A percentile compares a stretch with the other conserved stretches of the same genome.
Evolutionary conservation across 1,140 invertebrate species (phyloP).

Genomic region (Drosophila sucinea): DNA sequence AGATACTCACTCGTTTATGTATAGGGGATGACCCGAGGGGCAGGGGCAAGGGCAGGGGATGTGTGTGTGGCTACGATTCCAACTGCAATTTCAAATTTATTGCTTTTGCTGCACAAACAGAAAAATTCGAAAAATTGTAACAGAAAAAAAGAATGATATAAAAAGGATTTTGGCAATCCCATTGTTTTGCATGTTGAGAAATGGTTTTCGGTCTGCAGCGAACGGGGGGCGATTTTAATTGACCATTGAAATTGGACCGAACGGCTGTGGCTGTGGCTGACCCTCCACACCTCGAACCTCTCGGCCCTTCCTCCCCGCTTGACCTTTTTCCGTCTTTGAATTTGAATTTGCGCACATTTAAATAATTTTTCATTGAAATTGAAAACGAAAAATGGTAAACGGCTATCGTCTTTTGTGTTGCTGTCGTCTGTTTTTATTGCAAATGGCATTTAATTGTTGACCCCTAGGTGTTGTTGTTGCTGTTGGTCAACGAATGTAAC

Average conservation of each 20-base stretch:
- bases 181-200: slow-evolving; percentile 77
- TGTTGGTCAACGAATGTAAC: slow-evolving; percentile 52
- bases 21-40: slow-evolving; percentile 65
- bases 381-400: slow-evolving; percentile 23
- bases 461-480: slow-evolving; percentile 40
- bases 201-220: slow-evolving; percentile 41
- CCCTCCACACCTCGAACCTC: slow-evolving; percentile 45
- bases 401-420: slow-evolving; percentile 31
- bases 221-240: slow-evolving; percentile 52
- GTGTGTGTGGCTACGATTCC: not conserved
- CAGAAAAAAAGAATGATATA: slow-evolving; percentile 39
- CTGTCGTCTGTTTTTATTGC: slow-evolving; percentile 61
- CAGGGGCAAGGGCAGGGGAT: slow-evolving; percentile 1
- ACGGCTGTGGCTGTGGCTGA: slow-evolving; percentile 47
- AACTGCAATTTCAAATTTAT: slow-evolving; percentile 69
- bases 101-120: slow-evolving; percentile 46
- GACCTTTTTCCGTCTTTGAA: slow-evolving; percentile 73
- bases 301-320: slow-evolving; percentile 22
- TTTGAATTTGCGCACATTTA: slow-evolving; percentile 59
- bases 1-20: not conserved
- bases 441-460: slow-evolving; percentile 79
- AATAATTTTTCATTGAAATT: slow-evolving; percentile 72
- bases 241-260: slow-evolving; percentile 51
- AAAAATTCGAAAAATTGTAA: slow-evolving; percentile 70
- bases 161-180: slow-evolving; percentile 61